phyloP scores from a whole-genome alignment of 2,888 invertebrate genomes.

The Celastrina argiolus region DNA sequence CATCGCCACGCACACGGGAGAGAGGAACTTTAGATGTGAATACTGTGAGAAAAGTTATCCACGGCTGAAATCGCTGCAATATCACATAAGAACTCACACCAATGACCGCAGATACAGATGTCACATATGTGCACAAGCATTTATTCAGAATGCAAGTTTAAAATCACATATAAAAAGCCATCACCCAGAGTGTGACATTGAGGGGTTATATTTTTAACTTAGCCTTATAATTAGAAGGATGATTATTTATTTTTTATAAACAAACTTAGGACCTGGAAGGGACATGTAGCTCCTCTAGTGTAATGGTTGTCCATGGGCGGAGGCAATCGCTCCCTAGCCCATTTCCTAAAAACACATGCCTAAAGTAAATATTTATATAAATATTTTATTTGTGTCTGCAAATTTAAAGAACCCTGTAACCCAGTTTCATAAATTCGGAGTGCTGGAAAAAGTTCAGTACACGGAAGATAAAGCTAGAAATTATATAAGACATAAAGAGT shows the following conservation, averaged over 20 bases:
- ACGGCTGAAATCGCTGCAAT: conserved; percentile 76
- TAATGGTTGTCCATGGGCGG: too few relatives aligned
- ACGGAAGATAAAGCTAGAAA: too few relatives aligned
- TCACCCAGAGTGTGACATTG: conserved; percentile 69
- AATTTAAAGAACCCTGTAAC: too few relatives aligned
- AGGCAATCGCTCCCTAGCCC: too few relatives aligned
- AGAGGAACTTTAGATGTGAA: conserved; percentile 76
- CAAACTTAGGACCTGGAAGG: not conserved
- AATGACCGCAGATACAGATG: conserved; percentile 78
- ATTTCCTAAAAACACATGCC: too few relatives aligned
- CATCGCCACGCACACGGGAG: conserved; percentile 74
- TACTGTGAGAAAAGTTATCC: conserved; percentile 80
- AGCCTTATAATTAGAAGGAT: not conserved
- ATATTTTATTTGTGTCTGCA: too few relatives aligned
- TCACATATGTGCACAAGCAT: conserved; percentile 74
- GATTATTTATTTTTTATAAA: not conserved
- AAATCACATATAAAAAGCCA: conserved; percentile 79
- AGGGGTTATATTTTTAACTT: conserved; percentile 55
- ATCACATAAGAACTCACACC: conserved; percentile 78
- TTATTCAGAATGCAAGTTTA: conserved; percentile 77
- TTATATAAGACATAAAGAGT: too few relatives aligned
- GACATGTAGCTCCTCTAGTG: too few relatives aligned
- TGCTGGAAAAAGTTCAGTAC: too few relatives aligned
- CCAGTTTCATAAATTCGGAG: too few relatives aligned
- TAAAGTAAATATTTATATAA: too few relatives aligned